Conservation (phyloP, 2,888 invertebrate species). For the Campopleginae sp. region DNA sequence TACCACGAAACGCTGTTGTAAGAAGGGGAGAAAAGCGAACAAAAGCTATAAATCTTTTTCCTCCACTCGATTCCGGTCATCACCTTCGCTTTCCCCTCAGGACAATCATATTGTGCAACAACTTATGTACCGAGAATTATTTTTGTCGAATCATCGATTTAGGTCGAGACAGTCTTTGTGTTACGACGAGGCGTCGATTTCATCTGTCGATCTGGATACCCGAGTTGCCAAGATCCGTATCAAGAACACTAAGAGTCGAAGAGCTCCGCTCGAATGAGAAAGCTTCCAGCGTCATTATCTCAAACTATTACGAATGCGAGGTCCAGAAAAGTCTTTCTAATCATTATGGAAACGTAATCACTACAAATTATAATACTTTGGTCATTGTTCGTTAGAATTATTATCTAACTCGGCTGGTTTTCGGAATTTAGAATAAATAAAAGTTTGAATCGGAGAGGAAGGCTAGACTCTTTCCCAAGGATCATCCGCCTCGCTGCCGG, state of each 20-base stretch:
- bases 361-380: not conserved
- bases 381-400: not conserved
- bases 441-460: not conserved
- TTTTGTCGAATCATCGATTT: constrained; percentile 14
- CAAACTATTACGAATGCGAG: constrained; percentile 3
- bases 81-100: constrained; percentile 38
- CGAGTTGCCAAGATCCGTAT: constrained; percentile 14
- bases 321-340: not conserved
- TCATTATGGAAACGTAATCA: constrained; percentile 25
- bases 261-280: not conserved
- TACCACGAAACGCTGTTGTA: constrained; percentile 25
- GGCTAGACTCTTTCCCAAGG: not conserved
- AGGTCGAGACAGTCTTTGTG: constrained; percentile 35
- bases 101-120: constrained; percentile 19
- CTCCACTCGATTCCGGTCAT: constrained; percentile 47
- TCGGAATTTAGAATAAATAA: not conserved
- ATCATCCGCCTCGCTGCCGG: constrained; percentile 2
- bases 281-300: constrained; percentile 18
- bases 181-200: constrained; percentile 36
- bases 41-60: constrained; percentile 40
- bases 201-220: constrained; percentile 3
- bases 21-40: constrained; percentile 28
- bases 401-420: not conserved
- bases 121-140: constrained; percentile 28
- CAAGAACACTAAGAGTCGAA: not conserved